These are phyloP conservation scores for Psilopogon haemacephalus DNA, from an alignment of 2,113 vertebrate species.

Conservation along the genomic window DNA sequence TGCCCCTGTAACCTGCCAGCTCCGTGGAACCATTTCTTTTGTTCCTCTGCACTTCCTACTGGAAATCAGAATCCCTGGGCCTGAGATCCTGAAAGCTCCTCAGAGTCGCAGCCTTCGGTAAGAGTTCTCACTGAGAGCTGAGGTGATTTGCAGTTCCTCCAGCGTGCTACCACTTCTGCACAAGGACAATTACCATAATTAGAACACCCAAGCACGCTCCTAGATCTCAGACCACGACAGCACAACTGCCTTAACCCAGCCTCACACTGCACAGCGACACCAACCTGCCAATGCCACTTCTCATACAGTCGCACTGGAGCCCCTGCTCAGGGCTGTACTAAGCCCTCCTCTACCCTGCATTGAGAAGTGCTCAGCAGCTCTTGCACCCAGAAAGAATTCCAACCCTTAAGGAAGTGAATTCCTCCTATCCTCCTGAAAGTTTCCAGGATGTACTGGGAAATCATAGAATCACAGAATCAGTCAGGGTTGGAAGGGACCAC, in stretches of 20 bases:
- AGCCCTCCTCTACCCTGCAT: background rate
- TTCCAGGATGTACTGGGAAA: background rate
- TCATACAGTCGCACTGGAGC: accelerated
- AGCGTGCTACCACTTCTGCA: background rate
- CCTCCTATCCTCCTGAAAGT: background rate
- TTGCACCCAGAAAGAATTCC: background rate
- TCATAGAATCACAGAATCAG: too few species aligned
- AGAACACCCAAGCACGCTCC: background rate
- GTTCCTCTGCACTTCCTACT: background rate
- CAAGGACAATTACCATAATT: background rate
- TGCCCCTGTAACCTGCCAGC: accelerated
- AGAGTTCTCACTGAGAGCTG: background rate
- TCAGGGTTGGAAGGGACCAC: too few species aligned
- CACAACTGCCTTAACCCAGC: background rate
- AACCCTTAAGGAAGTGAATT: background rate
- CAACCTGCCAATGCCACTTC: background rate
- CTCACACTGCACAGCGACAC: background rate
- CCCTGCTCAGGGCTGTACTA: background rate
- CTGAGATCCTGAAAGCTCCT: background rate
- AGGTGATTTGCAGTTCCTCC: background rate
- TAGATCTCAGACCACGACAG: background rate
- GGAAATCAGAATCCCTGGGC: background rate
- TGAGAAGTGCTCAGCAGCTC: background rate
- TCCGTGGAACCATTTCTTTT: background rate
- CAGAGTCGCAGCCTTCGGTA: background rate